These are phyloP conservation scores for Tyria jacobaeae DNA, from an alignment of 2,888 invertebrate genomes.

Conservation along the genomic window DNA sequence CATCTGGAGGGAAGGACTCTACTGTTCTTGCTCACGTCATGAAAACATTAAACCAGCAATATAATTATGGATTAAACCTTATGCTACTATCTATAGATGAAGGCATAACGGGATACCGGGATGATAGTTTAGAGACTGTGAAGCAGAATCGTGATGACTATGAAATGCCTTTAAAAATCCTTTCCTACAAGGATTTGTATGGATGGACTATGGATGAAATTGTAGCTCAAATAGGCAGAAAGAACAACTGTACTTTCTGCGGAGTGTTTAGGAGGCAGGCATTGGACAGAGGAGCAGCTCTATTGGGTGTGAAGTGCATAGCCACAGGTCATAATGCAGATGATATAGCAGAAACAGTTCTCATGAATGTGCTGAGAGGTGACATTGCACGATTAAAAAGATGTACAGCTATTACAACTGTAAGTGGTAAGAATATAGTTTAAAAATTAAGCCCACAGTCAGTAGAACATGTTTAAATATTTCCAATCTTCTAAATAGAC, in stretches of 20 bases:
- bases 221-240: conserved; percentile 93
- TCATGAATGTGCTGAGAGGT: conserved; percentile 99
- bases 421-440: conserved; percentile 72
- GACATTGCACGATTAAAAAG: conserved; percentile 97
- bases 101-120: conserved; percentile 98
- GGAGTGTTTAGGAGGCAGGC: conserved; percentile 98
- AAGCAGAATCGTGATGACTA: conserved; percentile 98
- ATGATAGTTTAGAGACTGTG: conserved; percentile 98
- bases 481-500: too few species aligned
- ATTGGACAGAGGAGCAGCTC: conserved; percentile 96
- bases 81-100: conserved; percentile 98
- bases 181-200: conserved; percentile 98
- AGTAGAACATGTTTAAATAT: too few species aligned
- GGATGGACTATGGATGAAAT: conserved; percentile 99
- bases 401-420: conserved; percentile 96
- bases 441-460: too few species aligned
- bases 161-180: conserved; percentile 95
- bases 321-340: conserved; percentile 99
- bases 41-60: conserved; percentile 95
- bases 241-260: conserved; percentile 99
- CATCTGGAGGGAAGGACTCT: conserved; percentile 98
- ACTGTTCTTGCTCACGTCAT: conserved; percentile 98
- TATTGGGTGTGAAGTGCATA: conserved; percentile 95
- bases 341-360: conserved; percentile 99
- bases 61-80: conserved; percentile 96